Percentiles rank a stretch among this genome's conserved stretches.
These are phyloP conservation scores for Drosophila nannoptera DNA, from an alignment of 1,140 invertebrate species.

Conservation along the genomic window DNA sequence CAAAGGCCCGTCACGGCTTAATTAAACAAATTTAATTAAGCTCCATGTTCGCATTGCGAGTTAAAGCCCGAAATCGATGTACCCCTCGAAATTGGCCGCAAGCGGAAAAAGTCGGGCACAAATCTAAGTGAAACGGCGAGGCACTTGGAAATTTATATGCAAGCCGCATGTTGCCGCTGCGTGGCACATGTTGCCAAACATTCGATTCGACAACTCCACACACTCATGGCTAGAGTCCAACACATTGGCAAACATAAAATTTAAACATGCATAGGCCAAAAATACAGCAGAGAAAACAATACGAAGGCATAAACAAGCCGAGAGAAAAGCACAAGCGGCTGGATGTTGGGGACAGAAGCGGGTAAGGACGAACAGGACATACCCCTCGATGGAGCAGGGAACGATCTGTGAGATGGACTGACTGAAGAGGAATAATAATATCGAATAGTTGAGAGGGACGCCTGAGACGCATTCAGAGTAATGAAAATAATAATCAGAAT, in stretches of 20 bases:
- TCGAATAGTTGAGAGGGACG: background rate
- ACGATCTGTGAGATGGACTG: too few relatives aligned
- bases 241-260: slow-evolving; percentile 77
- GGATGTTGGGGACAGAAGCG: background rate
- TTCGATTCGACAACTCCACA: slow-evolving; percentile 53
- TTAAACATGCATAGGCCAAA: slow-evolving; percentile 77
- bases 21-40: slow-evolving; percentile 55
- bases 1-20: slow-evolving; percentile 21
- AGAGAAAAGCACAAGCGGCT: slow-evolving; percentile 34
- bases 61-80: slow-evolving; percentile 36
- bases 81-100: slow-evolving; percentile 1
- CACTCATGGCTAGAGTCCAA: slow-evolving; percentile 60
- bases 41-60: slow-evolving; percentile 3
- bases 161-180: slow-evolving; percentile 61
- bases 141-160: slow-evolving; percentile 66
- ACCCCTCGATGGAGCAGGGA: slow-evolving; percentile 1
- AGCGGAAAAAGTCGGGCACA: slow-evolving; percentile 8
- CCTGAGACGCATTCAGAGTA: too few relatives aligned
- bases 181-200: slow-evolving; percentile 69
- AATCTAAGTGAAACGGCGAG: slow-evolving; percentile 46
- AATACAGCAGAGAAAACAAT: slow-evolving; percentile 71
- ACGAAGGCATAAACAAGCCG: slow-evolving; percentile 49
- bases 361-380: background rate
- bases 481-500: background rate
- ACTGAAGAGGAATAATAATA: background rate